Evolutionary conservation across 2,797 vertebrate species (phyloP), one percentile per base, ranked within the genome.

Genomic region (Loriculus beryllinus): DNA sequence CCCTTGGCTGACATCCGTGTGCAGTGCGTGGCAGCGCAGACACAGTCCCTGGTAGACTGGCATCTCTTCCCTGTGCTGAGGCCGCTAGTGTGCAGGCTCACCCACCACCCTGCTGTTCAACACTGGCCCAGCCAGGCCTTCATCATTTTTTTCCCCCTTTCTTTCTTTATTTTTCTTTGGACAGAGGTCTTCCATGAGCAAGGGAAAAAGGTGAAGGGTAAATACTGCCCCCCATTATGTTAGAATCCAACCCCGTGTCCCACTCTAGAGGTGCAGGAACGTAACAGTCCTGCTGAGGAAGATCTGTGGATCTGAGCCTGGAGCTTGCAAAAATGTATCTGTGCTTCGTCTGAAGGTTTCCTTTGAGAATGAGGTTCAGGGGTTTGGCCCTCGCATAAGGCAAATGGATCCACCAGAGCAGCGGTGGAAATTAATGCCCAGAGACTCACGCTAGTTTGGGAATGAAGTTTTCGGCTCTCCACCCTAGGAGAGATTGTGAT

Each of bases 341-440:
- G 70, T 92, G 93, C 94, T 96, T 89, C 80, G 54, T 74, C 87
- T 63, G 77, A 80, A 91, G 90, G 54, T 87, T 93, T 76, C 64
- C 68, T 83, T 67, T 70, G 86, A 91, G 79, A 29, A 35, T 0
- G 31, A 82, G 75, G 20, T 49, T 49, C 47, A 59, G 85, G 79
- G 86, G 43, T 39, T 71, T 65, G 75, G 31, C 64, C 86, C 81
- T 75, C 0, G 1, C 14, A 3, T 63, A 14, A 82, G 81, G 70
- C 83, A 67, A 57, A 64, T 1, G 6, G 67, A 69, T 60, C 92
- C 90, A 68, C 57, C 29, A 2, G 72, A 52, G 83, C 69, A 49
- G 82, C 15, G 37, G 76, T 85, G 93, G 92, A 79, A 67, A 37
- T 54, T 13, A 78, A 64, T 22, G 48, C 71, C 93, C 74, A 26